A percentile compares a stretch with the other conserved stretches of the same genome.
Conservation (phyloP, 2,113 vertebrate genomes). For the Tetrao urogallus region DNA sequence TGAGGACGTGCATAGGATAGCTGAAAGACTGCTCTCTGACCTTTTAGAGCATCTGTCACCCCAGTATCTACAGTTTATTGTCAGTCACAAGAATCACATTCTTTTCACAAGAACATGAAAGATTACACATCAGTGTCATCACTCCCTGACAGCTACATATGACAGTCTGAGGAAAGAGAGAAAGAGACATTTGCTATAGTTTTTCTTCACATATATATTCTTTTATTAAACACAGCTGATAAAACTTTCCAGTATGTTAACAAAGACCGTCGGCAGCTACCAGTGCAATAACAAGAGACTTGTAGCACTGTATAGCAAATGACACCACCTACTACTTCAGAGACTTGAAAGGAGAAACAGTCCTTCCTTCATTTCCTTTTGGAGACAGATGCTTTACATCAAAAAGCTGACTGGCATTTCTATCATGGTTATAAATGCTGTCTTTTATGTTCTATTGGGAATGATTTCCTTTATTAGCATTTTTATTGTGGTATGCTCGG, state of each 20-base stretch:
- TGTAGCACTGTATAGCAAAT: conserved; percentile 67
- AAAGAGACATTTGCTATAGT: background rate
- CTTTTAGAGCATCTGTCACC: background rate
- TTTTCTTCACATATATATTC: conserved; percentile 30
- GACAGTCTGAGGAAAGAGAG: conserved; percentile 9
- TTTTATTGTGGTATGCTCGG: conserved; percentile 37
- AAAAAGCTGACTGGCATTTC: conserved; percentile 69
- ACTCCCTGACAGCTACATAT: background rate
- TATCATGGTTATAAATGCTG: conserved; percentile 44
- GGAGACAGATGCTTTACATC: conserved; percentile 76
- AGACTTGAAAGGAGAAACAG: conserved; percentile 69
- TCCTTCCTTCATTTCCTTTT: conserved; percentile 70
- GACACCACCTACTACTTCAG: conserved; percentile 69
- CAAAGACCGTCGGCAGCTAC: conserved; percentile 66
- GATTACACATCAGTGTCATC: background rate
- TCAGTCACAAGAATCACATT: background rate
- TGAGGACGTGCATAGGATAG: background rate
- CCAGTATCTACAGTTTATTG: background rate
- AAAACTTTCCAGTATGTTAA: conserved; percentile 67
- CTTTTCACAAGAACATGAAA: background rate
- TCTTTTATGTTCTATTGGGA: conserved; percentile 56
- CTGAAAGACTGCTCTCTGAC: background rate
- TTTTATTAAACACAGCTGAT: conserved; percentile 75
- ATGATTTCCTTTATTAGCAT: conserved; percentile 60
- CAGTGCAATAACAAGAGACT: conserved; percentile 56